These are phyloP conservation scores for Podarcis cretensis DNA, from an alignment of 2,113 vertebrate species.

Conservation along the genomic window DNA sequence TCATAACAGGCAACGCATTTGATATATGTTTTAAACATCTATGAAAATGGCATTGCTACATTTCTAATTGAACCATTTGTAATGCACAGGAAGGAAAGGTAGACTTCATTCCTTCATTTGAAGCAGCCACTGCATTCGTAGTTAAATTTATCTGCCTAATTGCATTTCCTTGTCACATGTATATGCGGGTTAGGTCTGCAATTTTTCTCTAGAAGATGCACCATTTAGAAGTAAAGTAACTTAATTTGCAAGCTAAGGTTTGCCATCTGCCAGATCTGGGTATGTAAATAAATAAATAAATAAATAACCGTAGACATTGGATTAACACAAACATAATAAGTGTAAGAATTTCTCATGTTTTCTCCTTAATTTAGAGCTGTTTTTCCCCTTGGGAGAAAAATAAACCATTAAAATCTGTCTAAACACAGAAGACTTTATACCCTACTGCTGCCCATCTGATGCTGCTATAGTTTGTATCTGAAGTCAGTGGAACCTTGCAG, in stretches of 20 bases:
- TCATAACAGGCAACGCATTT: neutral
- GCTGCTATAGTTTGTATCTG: neutral
- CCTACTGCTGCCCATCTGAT: neutral
- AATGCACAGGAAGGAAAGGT: neutral
- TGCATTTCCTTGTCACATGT: neutral
- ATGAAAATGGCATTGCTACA: neutral
- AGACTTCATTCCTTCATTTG: neutral
- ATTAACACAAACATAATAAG: neutral
- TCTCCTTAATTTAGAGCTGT: neutral
- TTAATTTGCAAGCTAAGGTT: neutral
- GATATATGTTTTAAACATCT: neutral
- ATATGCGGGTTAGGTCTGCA: neutral
- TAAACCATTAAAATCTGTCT: neutral
- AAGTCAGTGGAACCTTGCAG: neutral
- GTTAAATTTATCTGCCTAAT: neutral
- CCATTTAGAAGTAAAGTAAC: neutral
- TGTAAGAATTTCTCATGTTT: neutral
- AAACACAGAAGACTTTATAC: neutral
- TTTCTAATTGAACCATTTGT: neutral
- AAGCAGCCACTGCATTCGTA: neutral
- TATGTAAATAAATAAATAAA: neutral
- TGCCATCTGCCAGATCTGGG: neutral
- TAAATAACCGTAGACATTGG: neutral
- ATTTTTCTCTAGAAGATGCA: neutral
- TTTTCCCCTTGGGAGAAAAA: neutral